A percentile compares a stretch with the other conserved stretches of the same genome.
Evolutionary conservation across 2,113 vertebrate genomes (phyloP).

Genomic region (Rhinichthys klamathensis): DNA sequence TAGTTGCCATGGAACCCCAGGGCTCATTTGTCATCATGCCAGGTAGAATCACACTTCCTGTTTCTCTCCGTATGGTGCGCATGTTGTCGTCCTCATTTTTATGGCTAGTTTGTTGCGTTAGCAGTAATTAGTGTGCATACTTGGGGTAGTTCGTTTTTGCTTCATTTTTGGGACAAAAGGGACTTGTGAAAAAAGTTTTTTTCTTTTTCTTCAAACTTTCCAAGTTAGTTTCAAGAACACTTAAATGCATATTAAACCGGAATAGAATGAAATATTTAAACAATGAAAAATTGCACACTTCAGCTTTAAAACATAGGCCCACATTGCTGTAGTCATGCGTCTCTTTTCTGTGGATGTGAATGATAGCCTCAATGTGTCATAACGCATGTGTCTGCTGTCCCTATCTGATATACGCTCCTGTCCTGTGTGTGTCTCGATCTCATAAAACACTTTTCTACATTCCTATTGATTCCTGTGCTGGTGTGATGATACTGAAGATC

Average conservation of each 20-base stretch:
- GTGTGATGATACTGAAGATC: slow-evolving; percentile 70
- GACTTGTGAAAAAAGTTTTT: neutral
- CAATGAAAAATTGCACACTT: neutral
- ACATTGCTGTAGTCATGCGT: neutral
- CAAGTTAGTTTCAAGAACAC: neutral
- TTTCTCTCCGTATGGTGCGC: slow-evolving; percentile 5
- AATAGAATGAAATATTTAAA: neutral
- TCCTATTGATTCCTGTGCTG: slow-evolving; percentile 63
- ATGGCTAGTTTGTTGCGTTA: neutral
- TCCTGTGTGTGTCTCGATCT: slow-evolving; percentile 55
- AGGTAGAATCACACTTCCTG: slow-evolving; percentile 75
- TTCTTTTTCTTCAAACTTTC: neutral
- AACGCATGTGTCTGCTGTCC: slow-evolving; percentile 59
- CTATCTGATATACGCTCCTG: slow-evolving; percentile 69
- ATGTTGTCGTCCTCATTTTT: slow-evolving; percentile 1
- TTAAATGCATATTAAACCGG: neutral
- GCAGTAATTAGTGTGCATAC: neutral
- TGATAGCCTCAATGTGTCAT: slow-evolving; percentile 64
- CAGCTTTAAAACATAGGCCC: neutral
- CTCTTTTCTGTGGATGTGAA: slow-evolving; percentile 52
- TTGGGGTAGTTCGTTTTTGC: neutral
- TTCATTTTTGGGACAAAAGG: neutral
- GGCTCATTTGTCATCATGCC: slow-evolving; percentile 97
- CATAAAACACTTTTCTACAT: slow-evolving; percentile 69
- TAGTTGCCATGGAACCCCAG: slow-evolving; percentile 96